Evolutionary conservation across 2,113 vertebrate species (phyloP).

Genomic region (Charadrius vociferus): DNA sequence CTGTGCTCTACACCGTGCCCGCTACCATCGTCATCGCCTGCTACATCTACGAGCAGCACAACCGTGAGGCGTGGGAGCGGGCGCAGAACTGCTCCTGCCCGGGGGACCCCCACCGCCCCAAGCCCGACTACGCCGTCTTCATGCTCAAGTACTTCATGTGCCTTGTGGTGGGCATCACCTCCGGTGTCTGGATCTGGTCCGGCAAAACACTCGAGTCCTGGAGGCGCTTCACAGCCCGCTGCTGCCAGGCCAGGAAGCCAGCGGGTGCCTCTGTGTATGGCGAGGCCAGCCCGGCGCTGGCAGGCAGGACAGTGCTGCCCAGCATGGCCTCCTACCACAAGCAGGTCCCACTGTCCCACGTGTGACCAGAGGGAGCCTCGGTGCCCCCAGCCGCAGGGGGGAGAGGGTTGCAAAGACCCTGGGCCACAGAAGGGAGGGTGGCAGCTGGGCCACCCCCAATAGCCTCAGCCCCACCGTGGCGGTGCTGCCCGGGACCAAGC

Average conservation of each 20-base stretch:
- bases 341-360: slow-evolving; percentile 84
- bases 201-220: slow-evolving; percentile 95
- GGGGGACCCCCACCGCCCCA: slow-evolving; percentile 74
- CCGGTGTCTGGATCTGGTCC: slow-evolving; percentile 97
- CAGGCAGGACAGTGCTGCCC: slow-evolving; percentile 75
- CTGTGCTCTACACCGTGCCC: slow-evolving; percentile 93
- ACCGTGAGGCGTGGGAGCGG: slow-evolving; percentile 88
- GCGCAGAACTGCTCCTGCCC: slow-evolving; percentile 88
- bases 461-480: neutral
- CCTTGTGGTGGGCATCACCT: slow-evolving; percentile 95
- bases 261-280: slow-evolving; percentile 74
- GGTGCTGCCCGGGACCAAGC: neutral
- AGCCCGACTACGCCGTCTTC: slow-evolving; percentile 92
- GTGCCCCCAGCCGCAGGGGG: neutral
- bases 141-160: slow-evolving; percentile 99
- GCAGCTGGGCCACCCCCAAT: neutral
- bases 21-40: slow-evolving; percentile 94
- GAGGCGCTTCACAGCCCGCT: slow-evolving; percentile 84
- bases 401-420: slow-evolving; percentile 15
- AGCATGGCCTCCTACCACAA: slow-evolving; percentile 89
- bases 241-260: slow-evolving; percentile 84
- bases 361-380: slow-evolving; percentile 64
- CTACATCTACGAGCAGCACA: slow-evolving; percentile 95
- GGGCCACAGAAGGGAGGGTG: neutral
- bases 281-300: slow-evolving; percentile 84